Conservation (phyloP, 2,113 vertebrate genomes). For the Xiphophorus couchianus region DNA sequence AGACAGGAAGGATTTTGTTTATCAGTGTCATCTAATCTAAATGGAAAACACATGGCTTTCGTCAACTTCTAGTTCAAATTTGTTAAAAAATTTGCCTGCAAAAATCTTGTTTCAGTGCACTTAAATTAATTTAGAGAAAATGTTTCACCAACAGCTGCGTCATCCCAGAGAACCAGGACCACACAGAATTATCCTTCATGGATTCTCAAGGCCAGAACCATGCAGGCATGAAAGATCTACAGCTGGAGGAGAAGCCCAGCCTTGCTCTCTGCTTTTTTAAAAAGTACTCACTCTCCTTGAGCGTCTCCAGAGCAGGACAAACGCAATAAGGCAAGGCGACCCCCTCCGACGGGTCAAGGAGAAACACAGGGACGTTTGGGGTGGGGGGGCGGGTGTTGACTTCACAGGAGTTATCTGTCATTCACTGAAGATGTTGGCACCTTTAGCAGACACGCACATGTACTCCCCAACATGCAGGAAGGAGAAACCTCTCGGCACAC, state of each 20-base stretch:
- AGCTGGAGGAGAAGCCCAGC: slow-evolving; percentile 61
- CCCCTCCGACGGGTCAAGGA: slow-evolving; percentile 73
- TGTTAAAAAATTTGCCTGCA: background rate
- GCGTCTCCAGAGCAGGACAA: slow-evolving; percentile 70
- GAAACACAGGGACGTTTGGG: slow-evolving; percentile 61
- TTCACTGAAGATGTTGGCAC: slow-evolving; percentile 65
- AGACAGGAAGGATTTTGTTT: slow-evolving; percentile 47
- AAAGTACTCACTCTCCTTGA: slow-evolving; percentile 73
- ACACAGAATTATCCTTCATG: slow-evolving; percentile 69
- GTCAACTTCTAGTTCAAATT: slow-evolving; percentile 9
- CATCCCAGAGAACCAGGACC: slow-evolving; percentile 60
- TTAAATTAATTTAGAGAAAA: slow-evolving; percentile 29
- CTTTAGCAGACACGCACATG: slow-evolving; percentile 36
- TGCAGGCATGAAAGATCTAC: slow-evolving; percentile 66
- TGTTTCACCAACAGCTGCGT: slow-evolving; percentile 53
- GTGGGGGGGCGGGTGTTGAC: slow-evolving; percentile 35
- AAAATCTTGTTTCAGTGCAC: slow-evolving; percentile 11
- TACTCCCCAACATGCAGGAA: slow-evolving; percentile 14
- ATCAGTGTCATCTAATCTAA: slow-evolving; percentile 52
- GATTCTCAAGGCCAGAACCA: slow-evolving; percentile 69
- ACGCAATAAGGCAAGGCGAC: slow-evolving; percentile 71
- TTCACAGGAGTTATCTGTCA: slow-evolving; percentile 66
- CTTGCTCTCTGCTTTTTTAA: slow-evolving; percentile 65
- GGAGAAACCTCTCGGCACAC: slow-evolving; percentile 16
- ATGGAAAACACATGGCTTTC: slow-evolving; percentile 35